Conservation (phyloP, 1,140 invertebrate species). For the Vanessa atalanta region DNA sequence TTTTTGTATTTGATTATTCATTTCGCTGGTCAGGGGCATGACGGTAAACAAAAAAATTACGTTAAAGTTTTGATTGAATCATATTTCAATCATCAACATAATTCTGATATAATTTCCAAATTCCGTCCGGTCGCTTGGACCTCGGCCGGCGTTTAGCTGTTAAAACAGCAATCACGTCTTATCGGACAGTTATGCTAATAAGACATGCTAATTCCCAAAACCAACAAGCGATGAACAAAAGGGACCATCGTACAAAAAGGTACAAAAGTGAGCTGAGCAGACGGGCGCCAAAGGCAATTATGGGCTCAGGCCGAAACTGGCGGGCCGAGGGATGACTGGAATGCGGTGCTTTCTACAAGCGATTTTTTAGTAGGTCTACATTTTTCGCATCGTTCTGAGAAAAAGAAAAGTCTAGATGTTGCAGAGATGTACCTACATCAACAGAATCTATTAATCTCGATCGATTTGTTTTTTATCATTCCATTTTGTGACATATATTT, state of each 20-base stretch:
- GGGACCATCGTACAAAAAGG: constrained; percentile 59
- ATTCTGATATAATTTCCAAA: background rate
- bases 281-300: constrained; percentile 77
- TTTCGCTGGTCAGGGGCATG: background rate
- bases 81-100: background rate
- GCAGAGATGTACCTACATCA: background rate
- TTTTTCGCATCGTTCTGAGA: constrained; percentile 50
- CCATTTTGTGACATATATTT: no score
- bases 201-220: constrained; percentile 80
- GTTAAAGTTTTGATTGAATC: background rate
- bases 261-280: constrained; percentile 62
- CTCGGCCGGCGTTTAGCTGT: constrained; percentile 47
- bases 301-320: constrained; percentile 53
- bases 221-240: constrained; percentile 75
- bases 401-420: constrained; percentile 25
- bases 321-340: constrained; percentile 42
- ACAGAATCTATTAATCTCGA: no score
- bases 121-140: background rate
- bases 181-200: constrained; percentile 78
- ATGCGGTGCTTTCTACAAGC: constrained; percentile 46
- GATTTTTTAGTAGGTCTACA: constrained; percentile 57
- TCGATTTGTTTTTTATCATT: no score
- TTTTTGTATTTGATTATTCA: constrained; percentile 2
- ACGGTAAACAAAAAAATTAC: background rate
- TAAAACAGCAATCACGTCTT: constrained; percentile 76